Evolutionary conservation across 2,113 vertebrate genomes (phyloP).

Genomic region (Casuarius casuarius): DNA sequence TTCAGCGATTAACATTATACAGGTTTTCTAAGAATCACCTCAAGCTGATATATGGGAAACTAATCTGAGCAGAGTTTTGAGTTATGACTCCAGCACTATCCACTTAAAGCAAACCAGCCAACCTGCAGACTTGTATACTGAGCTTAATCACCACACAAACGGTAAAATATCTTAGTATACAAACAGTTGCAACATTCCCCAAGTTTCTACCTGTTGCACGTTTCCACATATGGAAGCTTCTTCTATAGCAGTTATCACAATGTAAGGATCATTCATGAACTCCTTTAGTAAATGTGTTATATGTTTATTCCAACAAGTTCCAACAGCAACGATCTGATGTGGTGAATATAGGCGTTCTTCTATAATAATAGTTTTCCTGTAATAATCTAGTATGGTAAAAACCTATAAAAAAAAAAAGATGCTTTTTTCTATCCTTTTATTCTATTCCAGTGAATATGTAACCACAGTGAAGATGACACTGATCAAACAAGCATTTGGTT

Average conservation of each 20-base stretch:
- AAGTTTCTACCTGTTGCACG: constrained; percentile 86
- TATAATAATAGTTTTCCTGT: constrained; percentile 75
- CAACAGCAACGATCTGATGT: constrained; percentile 84
- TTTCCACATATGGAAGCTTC: constrained; percentile 89
- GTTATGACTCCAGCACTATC: background rate
- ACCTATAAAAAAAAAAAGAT: constrained; percentile 73
- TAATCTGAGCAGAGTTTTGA: fast-evolving
- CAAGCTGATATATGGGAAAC: background rate
- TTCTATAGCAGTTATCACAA: constrained; percentile 82
- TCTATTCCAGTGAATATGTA: background rate
- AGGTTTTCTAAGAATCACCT: background rate
- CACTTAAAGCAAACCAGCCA: background rate
- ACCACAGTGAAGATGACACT: background rate
- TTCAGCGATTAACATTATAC: background rate
- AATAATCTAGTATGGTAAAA: constrained; percentile 81
- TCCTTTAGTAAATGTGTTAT: constrained; percentile 75
- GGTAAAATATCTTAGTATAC: background rate
- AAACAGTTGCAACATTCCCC: fast-evolving
- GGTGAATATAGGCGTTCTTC: constrained; percentile 67
- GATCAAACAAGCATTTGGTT: background rate
- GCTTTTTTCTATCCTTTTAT: background rate
- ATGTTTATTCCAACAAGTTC: constrained; percentile 80
- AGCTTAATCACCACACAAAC: background rate
- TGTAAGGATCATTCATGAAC: constrained; percentile 82
- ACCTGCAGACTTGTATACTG: background rate